Evolutionary conservation across 2,888 invertebrate genomes (phyloP).

Genomic region (Polylopha cassiicola): DNA sequence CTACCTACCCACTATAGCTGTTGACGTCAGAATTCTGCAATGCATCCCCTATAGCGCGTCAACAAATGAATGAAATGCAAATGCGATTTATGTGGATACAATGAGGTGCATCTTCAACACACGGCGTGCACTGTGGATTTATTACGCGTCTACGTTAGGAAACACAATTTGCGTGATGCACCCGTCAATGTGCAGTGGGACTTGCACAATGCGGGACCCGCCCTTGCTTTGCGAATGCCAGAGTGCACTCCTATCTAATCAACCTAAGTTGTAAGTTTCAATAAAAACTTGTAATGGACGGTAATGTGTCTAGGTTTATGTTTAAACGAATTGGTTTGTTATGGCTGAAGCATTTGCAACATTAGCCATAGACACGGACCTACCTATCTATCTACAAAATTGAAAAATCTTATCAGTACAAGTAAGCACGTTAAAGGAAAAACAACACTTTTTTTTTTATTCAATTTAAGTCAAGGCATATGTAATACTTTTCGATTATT

Average conservation of each 20-base stretch:
- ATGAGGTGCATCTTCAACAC: conserved; percentile 26
- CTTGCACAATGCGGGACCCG: conserved; percentile 24
- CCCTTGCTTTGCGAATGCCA: not conserved
- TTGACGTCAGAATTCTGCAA: no score
- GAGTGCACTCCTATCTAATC: conserved; percentile 7
- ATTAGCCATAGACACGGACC: no score
- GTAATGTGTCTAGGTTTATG: not conserved
- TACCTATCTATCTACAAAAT: no score
- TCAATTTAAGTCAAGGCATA: no score
- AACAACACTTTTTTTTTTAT: no score
- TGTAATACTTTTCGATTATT: no score
- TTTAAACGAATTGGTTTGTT: not conserved
- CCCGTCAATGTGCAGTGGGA: conserved; percentile 21
- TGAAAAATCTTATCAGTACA: no score
- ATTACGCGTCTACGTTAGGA: conserved; percentile 25
- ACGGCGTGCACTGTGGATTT: conserved; percentile 18
- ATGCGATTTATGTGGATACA: conserved; percentile 27
- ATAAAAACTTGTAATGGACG: conserved; percentile 6
- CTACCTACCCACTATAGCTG: no score
- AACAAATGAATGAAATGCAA: conserved; percentile 40
- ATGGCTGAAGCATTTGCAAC: not conserved
- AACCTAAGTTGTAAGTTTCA: not conserved
- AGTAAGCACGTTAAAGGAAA: no score
- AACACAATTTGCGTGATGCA: conserved; percentile 36
- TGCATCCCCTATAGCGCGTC: no score